These are phyloP conservation scores for Scortum barcoo DNA, from an alignment of 2,113 vertebrate genomes.

Conservation along the genomic window DNA sequence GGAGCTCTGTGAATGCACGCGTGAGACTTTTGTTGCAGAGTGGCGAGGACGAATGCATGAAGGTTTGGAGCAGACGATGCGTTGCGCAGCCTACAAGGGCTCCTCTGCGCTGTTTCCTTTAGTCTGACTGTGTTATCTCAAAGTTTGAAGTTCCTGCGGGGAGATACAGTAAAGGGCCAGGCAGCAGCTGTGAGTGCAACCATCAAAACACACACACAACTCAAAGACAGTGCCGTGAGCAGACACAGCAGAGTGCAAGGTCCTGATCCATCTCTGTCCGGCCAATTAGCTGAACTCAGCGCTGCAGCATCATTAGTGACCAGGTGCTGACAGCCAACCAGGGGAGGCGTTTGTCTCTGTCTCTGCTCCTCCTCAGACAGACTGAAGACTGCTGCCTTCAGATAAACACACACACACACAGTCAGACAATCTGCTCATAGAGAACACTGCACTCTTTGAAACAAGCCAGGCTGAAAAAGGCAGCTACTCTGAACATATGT, in stretches of 20 bases:
- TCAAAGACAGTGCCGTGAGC: slow-evolving; percentile 25
- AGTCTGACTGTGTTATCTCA: slow-evolving; percentile 32
- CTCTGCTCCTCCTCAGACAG: slow-evolving; percentile 34
- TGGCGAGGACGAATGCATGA: background rate
- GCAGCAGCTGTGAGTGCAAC: slow-evolving; percentile 37
- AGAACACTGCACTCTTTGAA: slow-evolving; percentile 17
- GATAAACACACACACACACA: slow-evolving; percentile 46
- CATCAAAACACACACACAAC: slow-evolving; percentile 28
- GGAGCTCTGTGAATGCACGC: background rate
- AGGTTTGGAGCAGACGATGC: background rate
- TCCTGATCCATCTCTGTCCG: slow-evolving; percentile 83
- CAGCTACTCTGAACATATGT: slow-evolving; percentile 38
- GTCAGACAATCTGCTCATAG: slow-evolving; percentile 15
- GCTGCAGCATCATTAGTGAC: slow-evolving; percentile 76
- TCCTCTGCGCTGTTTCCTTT: slow-evolving; percentile 7
- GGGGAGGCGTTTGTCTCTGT: slow-evolving; percentile 73
- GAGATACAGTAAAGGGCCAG: slow-evolving; percentile 16
- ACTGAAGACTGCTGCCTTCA: slow-evolving; percentile 47
- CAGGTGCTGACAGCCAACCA: slow-evolving; percentile 71
- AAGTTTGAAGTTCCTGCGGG: slow-evolving; percentile 25
- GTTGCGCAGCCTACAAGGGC: background rate
- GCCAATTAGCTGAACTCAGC: slow-evolving; percentile 80
- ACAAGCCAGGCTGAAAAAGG: slow-evolving; percentile 38
- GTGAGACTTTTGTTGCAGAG: slow-evolving; percentile 4
- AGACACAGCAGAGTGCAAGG: slow-evolving; percentile 59